Conservation (phyloP, 2,113 vertebrate genomes). For the Piaya cayana region DNA sequence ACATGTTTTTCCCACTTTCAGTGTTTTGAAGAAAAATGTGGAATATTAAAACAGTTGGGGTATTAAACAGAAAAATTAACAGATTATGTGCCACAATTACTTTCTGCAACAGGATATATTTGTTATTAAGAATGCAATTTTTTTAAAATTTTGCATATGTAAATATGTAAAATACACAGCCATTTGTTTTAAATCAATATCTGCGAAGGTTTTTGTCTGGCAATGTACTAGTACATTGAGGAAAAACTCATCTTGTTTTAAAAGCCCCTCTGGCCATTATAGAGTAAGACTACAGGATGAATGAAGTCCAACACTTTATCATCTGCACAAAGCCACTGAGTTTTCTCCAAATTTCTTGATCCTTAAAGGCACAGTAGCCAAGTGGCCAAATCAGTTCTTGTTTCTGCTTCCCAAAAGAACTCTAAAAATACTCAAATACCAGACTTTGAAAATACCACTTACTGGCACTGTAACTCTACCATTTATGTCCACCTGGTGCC, state of each 20-base stretch:
- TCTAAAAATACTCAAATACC: neutral
- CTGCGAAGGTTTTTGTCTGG: conserved; percentile 51
- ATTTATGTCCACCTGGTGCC: neutral
- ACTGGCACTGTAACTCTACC: neutral
- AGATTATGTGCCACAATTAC: neutral
- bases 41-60: conserved; percentile 2
- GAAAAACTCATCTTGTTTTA: conserved; percentile 1
- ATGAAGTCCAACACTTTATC: neutral
- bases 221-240: neutral
- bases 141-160: conserved; percentile 29
- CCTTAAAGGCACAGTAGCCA: conserved; percentile 15
- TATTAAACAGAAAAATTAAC: conserved; percentile 43
- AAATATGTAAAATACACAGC: conserved; percentile 44
- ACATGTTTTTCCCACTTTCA: neutral
- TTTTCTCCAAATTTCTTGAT: neutral
- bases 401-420: neutral
- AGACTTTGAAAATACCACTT: neutral
- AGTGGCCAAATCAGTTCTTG: neutral
- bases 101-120: conserved; percentile 17
- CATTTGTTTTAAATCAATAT: conserved; percentile 37
- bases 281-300: neutral
- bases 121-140: conserved; percentile 16
- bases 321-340: neutral
- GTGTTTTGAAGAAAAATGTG: neutral
- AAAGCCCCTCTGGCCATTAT: neutral